Base-by-base conservation (phyloP, 2,888 invertebrate species). In the Drosophila silvestris region DNA sequence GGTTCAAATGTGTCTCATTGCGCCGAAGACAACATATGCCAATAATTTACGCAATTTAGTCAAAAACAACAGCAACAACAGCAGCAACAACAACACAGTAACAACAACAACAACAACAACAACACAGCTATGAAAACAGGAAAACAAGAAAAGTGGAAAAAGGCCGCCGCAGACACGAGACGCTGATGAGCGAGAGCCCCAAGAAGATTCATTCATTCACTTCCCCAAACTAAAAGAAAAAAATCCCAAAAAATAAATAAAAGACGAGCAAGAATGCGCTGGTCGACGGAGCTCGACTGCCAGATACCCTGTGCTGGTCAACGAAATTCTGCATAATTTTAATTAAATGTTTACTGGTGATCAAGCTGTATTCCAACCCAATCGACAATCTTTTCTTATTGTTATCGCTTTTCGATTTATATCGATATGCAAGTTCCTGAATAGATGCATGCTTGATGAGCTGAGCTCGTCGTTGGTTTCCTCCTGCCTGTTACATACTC, bases 1-100 rank as follows among this genome's bases (percentile, higher is more conserved):
- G 86, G 90, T 87, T 90, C 88, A 90, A 87, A 90, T 85, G 90
- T 85, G 90, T 85, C 90, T 90, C 85, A 90, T 90, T 85, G 85
- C 85, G 57, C 76, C 59, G 74, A 64, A 89, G 85, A 90, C 90
- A 86, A 86, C 86, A 86, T 86, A 86, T 86, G 86, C 86, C 86
- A 86, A 86, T 86, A 90, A 86, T 86, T 86, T 86, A 86, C 90
- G 86, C 90, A 88, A 86, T 86, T 90, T 86, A 87, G 86, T 73
- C 79, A 69, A 78, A 71, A 68, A 73, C 59, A 68, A 56, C n/a
- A 54, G 56, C 35, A 59, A 63, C 28, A 72, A 58, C 41, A 65
- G 28, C 32, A 72, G n/a, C n/a, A 68, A 70, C 35, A 56, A 28
- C 19, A 64, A 70, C 33, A n/a, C n/a, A n/a, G n/a, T n/a, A n/a